A percentile compares a stretch with the other conserved stretches of the same genome.
These are phyloP conservation scores for Phrynosoma platyrhinos DNA, from an alignment of 2,113 vertebrate genomes.

Conservation along the genomic window DNA sequence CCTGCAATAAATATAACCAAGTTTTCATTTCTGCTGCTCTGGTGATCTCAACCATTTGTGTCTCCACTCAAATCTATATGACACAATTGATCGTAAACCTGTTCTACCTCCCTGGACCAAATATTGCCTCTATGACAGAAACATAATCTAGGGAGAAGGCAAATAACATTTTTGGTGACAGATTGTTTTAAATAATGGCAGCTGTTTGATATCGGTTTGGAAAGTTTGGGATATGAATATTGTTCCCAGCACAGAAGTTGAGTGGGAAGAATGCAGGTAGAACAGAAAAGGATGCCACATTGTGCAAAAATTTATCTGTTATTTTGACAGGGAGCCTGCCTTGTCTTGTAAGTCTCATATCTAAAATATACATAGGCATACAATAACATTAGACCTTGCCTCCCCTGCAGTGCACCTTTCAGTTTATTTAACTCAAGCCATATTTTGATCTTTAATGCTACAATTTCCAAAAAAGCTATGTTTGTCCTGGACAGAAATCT, in stretches of 20 bases:
- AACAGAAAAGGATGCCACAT: background rate
- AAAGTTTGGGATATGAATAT: constrained; percentile 43
- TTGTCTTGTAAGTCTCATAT: no score
- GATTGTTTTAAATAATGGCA: constrained; percentile 55
- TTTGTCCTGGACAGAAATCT: background rate
- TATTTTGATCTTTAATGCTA: background rate
- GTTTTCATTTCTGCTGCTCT: constrained; percentile 9
- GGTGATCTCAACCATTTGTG: background rate
- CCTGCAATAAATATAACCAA: constrained; percentile 23
- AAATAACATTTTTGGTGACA: constrained; percentile 35
- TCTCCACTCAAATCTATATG: constrained; percentile 7
- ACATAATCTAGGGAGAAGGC: constrained; percentile 38
- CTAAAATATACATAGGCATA: background rate
- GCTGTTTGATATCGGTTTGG: constrained; percentile 32
- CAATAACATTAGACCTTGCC: background rate
- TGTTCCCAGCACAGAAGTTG: constrained; percentile 47
- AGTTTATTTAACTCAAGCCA: background rate
- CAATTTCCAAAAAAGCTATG: background rate
- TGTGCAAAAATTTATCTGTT: background rate
- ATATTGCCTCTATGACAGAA: constrained; percentile 36
- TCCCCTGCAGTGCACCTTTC: no score
- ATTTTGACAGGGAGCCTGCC: background rate
- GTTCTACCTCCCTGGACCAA: constrained; percentile 27
- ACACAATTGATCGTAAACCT: constrained; percentile 27
- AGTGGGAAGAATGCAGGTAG: constrained; percentile 27